These are phyloP conservation scores for Porites cylindrica DNA, from an alignment of 92 coral and sea anemone species.

Conservation along the genomic window DNA sequence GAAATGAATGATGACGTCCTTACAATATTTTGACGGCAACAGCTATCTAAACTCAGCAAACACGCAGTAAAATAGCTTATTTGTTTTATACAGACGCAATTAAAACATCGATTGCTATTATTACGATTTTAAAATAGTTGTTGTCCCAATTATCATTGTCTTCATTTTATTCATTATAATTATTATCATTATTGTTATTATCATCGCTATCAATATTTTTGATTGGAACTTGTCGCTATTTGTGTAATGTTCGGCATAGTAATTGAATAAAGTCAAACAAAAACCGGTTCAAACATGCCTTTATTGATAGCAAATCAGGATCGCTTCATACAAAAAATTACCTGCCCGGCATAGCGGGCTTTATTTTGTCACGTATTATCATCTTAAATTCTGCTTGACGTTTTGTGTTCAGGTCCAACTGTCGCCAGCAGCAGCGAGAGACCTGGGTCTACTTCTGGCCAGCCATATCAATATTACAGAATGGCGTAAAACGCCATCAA, in stretches of 20 bases:
- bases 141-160: not conserved
- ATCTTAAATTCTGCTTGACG: not conserved
- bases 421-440: no score
- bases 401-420: no score
- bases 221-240: not conserved
- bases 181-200: not conserved
- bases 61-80: not conserved
- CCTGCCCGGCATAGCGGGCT: not conserved
- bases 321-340: not conserved
- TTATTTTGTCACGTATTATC: conserved; percentile 3
- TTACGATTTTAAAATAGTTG: not conserved
- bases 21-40: not conserved
- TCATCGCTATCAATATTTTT: not conserved
- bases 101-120: not conserved
- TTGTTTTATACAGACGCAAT: not conserved
- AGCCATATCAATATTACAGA: no score
- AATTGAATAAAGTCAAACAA: not conserved
- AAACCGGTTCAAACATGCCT: not conserved
- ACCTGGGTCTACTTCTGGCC: no score
- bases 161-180: not conserved
- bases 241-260: not conserved
- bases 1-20: not conserved
- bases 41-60: not conserved
- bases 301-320: not conserved
- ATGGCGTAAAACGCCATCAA: no score